Base-by-base conservation (phyloP, 2,113 vertebrate species). In the Charadrius vociferus region DNA sequence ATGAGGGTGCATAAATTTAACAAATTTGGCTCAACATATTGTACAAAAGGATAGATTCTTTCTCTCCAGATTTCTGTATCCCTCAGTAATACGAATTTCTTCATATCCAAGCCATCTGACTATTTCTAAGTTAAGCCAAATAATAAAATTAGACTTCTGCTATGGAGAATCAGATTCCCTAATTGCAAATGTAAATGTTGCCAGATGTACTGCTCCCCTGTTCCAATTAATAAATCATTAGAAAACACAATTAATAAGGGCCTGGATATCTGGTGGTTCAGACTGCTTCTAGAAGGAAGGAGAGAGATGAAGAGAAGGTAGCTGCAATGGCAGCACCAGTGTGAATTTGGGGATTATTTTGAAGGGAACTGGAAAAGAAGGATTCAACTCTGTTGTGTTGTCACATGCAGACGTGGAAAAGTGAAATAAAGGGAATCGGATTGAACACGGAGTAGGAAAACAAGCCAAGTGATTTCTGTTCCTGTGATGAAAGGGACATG, bases 181-280 rank as follows among this genome's bases (percentile, higher is more conserved):
- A 97, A 97, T 95, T 97, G 90, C 88, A 95, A 97, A 95, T 94
- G 91, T 98, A 97, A 98, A 97, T 97, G 91, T 96, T 97, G 89
- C 93, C 98, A 97, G 96, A 97, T 97, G 94, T 97, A 97, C 93
- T 50, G 49, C n/a, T 97, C 81, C 82, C 94, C 92, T 97, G 91
- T 97, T 94, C 89, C 96, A 97, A 97, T 98, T 96, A 98, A 98
- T 98, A 97, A 97, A 97, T 97, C 93, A 97, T 97, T 97, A 98
- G 93, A 90, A 98, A 96, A 91, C 65, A 97, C 94, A 95, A 96
- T 96, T 97, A 98, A 97, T 97, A 96, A 89, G 94, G 65, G 27
- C 21, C n/a, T 91, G 32, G 30, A 47, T 96, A 82, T 63, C 83
- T 96, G 34, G 34, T 85, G 81, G 52, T 93, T 95, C 82, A 79